Conservation (phyloP, 2,797 vertebrate genomes). For the Peromyscus eremicus region DNA sequence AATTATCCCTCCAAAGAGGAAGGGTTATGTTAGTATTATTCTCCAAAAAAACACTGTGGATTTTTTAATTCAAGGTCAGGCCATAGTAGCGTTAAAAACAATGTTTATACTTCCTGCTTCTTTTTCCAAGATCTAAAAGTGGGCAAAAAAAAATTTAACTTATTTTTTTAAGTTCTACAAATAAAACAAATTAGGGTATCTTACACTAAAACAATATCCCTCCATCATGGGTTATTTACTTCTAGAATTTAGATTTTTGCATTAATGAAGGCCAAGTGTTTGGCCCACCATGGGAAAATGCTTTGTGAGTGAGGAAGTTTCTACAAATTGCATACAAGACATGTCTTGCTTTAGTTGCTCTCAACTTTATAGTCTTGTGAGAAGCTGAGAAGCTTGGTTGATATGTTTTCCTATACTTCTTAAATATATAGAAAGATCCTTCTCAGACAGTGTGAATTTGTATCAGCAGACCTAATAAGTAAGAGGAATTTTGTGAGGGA, state of each 20-base stretch:
- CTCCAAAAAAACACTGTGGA: background rate
- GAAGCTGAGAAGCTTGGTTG: conserved; percentile 48
- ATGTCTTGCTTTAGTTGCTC: conserved; percentile 7
- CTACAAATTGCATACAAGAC: conserved; percentile 22
- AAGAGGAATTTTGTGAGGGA: conserved; percentile 13
- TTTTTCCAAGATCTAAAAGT: conserved; percentile 40
- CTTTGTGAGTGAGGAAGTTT: conserved; percentile 36
- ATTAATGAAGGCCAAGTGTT: conserved; percentile 47
- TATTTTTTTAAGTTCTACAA: conserved; percentile 18
- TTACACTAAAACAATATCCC: background rate
- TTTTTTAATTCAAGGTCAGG: conserved; percentile 15
- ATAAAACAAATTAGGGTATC: background rate
- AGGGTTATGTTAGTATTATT: conserved; percentile 1
- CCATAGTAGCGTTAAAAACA: background rate
- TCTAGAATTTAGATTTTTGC: conserved; percentile 39
- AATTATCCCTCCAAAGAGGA: background rate
- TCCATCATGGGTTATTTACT: conserved; percentile 18
- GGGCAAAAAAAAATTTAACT: background rate
- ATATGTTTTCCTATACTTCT: conserved; percentile 5
- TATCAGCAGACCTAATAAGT: background rate
- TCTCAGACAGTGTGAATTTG: background rate
- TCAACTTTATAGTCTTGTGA: conserved; percentile 48
- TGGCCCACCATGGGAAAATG: conserved; percentile 11
- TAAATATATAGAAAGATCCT: conserved; percentile 15
- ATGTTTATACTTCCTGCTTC: background rate